Evolutionary conservation across 1,140 invertebrate species (phyloP), one percentile per base, ranked within the genome.

Genomic region (Brachionus calyciflorus): DNA sequence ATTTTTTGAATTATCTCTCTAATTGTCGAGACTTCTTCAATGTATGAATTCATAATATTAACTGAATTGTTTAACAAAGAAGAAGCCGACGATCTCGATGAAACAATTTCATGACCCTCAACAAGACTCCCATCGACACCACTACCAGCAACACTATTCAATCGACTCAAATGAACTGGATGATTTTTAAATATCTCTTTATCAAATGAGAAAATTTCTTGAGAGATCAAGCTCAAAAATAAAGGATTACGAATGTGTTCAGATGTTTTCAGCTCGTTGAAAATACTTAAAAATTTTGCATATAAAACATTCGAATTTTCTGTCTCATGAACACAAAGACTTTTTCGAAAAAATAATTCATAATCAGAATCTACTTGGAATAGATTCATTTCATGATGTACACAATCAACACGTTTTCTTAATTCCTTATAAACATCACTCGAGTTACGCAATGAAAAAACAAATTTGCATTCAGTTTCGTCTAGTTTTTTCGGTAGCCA

Each of bases 161-260:
- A n/a, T 37, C 69, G 69, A 24, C 46, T 51, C 69, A 55, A 5
- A 37, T 73, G 51, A 12, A 73, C 69, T 3, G 69, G 69, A 51
- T 73, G 69, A 40, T 37, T 73, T 51, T 55, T 49, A 28, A 40
- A 73, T 37, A 73, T 49, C 46, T 73, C 69, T 53, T 73, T 73
- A 37, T 73, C 69, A 55, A 73, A 73, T 7, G 46, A 37, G 28
- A 73, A 73, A 14, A 73, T 24, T 14, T 73, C 69, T 28, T 73
- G 69, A 24, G 21, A 19, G 9, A 73, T 73, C 7, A 73, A 33
- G 9, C 7, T 37, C 10, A 73, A 19, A 55, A 12, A 73, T 2
- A 73, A 37, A 3, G 69, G 69, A 51, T 73, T 73, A 17, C 3
- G 4, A 21, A 73, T n/a, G 51, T 73, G 69, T n/a, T 55, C 51